These are phyloP conservation scores for Drosophila melanica DNA, from an alignment of 1,140 invertebrate genomes.

Conservation along the genomic window DNA sequence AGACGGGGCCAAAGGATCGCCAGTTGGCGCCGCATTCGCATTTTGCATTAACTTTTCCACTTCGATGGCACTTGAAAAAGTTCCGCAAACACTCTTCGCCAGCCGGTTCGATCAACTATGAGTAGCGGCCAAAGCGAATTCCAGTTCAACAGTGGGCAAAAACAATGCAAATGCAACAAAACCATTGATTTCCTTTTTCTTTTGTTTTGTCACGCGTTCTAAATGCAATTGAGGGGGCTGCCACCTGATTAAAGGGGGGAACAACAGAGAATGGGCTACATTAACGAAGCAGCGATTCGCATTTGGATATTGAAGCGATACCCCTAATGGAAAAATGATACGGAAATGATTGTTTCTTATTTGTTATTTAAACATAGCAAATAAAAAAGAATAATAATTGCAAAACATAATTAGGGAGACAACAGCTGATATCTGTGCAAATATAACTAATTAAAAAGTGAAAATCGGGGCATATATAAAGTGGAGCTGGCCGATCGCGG, in stretches of 20 bases:
- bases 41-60: constrained; percentile 47
- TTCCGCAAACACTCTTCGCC: constrained; percentile 59
- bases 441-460: background rate
- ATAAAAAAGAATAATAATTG: no score
- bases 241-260: background rate
- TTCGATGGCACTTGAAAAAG: constrained; percentile 63
- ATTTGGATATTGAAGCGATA: no score
- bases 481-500: constrained; percentile 23
- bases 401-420: no score
- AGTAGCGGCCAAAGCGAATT: constrained; percentile 36
- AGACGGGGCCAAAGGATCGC: constrained; percentile 27
- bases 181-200: background rate
- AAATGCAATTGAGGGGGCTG: background rate
- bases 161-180: constrained; percentile 45
- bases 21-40: constrained; percentile 25
- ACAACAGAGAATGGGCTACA: background rate
- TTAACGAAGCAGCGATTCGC: background rate
- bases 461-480: background rate
- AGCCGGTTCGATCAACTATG: constrained; percentile 67
- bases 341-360: no score
- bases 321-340: no score
- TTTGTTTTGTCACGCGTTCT: constrained; percentile 7
- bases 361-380: no score
- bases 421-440: background rate
- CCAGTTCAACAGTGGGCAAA: constrained; percentile 22